These are phyloP conservation scores for Tenthredo scrophulariae DNA, from an alignment of 2,888 invertebrate genomes.

Conservation along the genomic window DNA sequence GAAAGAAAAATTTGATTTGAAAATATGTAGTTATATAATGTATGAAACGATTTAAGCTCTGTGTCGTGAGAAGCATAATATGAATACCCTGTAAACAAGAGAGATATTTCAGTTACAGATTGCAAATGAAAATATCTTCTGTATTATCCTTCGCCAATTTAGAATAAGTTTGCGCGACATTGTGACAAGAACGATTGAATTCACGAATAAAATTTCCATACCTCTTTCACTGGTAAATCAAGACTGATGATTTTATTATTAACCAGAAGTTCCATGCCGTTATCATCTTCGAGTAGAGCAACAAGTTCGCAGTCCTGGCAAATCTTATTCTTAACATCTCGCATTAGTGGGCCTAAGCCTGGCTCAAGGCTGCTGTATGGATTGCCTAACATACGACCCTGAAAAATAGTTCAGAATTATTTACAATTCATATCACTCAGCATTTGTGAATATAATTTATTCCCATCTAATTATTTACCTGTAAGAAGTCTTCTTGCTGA, in stretches of 20 bases:
- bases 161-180: neutral
- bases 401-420: constrained; percentile 58
- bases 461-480: constrained; percentile 79
- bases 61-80: neutral
- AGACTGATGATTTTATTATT: constrained; percentile 99
- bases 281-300: constrained; percentile 98
- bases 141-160: neutral
- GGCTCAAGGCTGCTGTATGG: constrained; percentile 97
- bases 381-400: constrained; percentile 98
- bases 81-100: neutral
- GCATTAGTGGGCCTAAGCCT: constrained; percentile 97
- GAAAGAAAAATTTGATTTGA: constrained; percentile 14
- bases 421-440: neutral
- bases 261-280: constrained; percentile 98
- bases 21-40: neutral
- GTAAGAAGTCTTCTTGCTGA: constrained; percentile 99
- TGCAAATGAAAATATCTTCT: neutral
- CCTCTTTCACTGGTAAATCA: constrained; percentile 97
- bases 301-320: constrained; percentile 98
- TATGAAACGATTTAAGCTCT: neutral
- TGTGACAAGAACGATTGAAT: constrained; percentile 34
- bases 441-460: neutral
- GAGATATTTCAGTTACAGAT: neutral
- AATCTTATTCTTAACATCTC: constrained; percentile 99
- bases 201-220: constrained; percentile 69